phyloP scores from a whole-genome alignment of 53 echinoderm and acorn worm species.

The Zoroaster sp. region DNA sequence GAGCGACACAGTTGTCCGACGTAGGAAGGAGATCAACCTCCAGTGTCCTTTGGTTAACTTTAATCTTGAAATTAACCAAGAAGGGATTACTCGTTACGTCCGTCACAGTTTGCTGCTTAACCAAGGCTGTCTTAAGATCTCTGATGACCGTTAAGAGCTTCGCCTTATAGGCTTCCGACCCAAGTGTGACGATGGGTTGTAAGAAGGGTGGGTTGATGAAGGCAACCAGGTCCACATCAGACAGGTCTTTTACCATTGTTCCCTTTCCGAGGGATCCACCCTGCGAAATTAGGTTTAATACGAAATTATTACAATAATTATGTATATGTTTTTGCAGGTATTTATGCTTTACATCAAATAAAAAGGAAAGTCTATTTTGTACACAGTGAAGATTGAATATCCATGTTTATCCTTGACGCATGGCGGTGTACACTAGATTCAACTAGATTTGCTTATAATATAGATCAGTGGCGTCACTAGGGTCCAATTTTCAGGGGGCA shows the following conservation, averaged over 20 bases:
- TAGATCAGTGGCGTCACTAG: too few relatives aligned
- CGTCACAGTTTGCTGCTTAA: neutral
- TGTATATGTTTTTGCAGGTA: too few relatives aligned
- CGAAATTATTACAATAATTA: too few relatives aligned
- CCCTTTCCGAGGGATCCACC: constrained; percentile 54
- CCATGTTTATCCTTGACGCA: too few relatives aligned
- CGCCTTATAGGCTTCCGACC: neutral
- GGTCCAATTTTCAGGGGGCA: too few relatives aligned
- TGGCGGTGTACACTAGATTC: too few relatives aligned
- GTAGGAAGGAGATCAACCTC: neutral
- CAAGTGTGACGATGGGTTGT: neutral
- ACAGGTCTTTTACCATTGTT: constrained; percentile 19
- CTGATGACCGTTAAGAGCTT: neutral
- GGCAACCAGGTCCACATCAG: constrained; percentile 43
- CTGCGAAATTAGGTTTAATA: too few relatives aligned
- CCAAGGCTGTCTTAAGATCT: neutral
- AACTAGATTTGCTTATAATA: too few relatives aligned
- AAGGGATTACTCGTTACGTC: neutral
- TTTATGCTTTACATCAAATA: neutral
- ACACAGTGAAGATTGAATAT: too few relatives aligned
- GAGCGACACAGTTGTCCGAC: neutral
- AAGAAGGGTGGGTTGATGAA: constrained; percentile 25
- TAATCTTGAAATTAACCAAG: neutral
- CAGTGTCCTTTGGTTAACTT: neutral
- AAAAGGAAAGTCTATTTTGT: neutral